Conservation (phyloP, 1,140 invertebrate species). For the Brachionus rubens region DNA sequence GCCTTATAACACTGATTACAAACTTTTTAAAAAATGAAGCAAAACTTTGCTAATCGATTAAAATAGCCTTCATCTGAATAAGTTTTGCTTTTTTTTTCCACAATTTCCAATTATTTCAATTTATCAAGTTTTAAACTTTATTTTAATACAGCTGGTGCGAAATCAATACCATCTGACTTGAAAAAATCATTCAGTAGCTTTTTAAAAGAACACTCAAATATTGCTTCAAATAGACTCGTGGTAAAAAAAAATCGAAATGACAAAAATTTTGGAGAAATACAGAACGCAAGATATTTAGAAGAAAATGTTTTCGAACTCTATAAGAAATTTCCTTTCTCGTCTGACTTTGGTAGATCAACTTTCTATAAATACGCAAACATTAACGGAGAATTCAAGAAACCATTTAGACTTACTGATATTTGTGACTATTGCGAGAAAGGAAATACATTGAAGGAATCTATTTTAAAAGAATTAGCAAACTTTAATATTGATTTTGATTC, state of each 20-base stretch:
- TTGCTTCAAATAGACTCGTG: not conserved
- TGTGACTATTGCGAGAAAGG: constrained; percentile 23
- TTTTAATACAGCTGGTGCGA: not conserved
- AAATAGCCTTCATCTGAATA: too few species aligned
- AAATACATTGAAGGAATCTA: not conserved
- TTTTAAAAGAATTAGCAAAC: not conserved
- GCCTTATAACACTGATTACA: too few species aligned
- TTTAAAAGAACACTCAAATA: not conserved
- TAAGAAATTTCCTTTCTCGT: constrained; percentile 1
- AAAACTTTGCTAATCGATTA: too few species aligned
- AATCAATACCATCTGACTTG: not conserved
- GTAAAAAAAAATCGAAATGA: not conserved
- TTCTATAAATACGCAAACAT: constrained; percentile 7
- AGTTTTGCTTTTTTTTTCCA: too few species aligned
- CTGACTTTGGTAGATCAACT: not conserved
- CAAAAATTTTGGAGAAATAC: not conserved
- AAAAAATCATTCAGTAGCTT: not conserved
- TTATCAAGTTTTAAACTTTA: too few species aligned
- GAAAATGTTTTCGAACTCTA: not conserved
- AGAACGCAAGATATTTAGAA: constrained; percentile 32
- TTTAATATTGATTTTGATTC: not conserved
- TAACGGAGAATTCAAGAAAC: not conserved
- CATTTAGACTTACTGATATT: constrained; percentile 1
- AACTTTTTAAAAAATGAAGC: too few species aligned
- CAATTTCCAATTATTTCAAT: too few species aligned